Conservation (phyloP, 2,888 invertebrate species). For the Eumacrocentrus americanus region DNA sequence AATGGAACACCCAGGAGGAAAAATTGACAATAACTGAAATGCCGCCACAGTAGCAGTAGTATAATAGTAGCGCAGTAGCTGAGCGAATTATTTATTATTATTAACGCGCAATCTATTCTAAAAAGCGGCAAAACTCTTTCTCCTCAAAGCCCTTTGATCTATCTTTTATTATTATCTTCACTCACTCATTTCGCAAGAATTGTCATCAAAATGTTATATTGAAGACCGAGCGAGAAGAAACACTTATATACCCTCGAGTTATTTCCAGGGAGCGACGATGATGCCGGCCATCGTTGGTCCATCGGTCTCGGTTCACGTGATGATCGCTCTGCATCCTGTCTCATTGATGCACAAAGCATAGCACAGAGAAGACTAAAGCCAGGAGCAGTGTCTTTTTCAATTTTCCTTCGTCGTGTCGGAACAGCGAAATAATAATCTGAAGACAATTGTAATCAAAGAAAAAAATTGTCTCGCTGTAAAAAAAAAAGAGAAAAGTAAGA, state of each 20-base stretch:
- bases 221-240: neutral
- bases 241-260: conserved; percentile 18
- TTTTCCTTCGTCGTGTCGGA: conserved; percentile 9
- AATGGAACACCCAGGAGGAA: conserved; percentile 8
- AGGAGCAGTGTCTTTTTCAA: neutral
- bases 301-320: conserved; percentile 17
- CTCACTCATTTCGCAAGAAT: neutral
- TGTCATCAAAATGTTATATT: neutral
- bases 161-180: neutral
- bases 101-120: neutral
- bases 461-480: no score
- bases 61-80: neutral
- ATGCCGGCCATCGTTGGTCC: conserved; percentile 10
- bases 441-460: no score
- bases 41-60: neutral
- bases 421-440: no score
- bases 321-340: conserved; percentile 1
- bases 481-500: no score
- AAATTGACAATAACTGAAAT: conserved; percentile 6
- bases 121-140: neutral
- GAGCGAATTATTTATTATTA: neutral
- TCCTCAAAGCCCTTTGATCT: neutral
- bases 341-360: neutral
- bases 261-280: conserved; percentile 12
- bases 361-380: neutral